Evolutionary conservation across 2,888 invertebrate genomes (phyloP).

Genomic region (Conistra vaccinii): DNA sequence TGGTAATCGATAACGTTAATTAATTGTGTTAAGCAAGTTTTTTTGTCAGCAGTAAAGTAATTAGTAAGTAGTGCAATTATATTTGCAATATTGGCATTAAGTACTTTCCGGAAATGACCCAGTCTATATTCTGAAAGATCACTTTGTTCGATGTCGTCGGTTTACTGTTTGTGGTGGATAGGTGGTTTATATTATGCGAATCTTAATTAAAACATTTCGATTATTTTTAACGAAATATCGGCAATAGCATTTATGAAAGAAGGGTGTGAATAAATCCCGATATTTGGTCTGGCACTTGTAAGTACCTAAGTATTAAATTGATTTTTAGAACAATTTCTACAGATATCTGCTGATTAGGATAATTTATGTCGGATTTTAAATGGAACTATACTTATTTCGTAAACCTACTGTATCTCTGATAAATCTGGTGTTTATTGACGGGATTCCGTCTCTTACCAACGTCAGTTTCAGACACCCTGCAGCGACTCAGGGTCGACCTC

Average conservation of each 20-base stretch:
- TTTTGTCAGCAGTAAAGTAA: constrained; percentile 27
- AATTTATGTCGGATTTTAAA: background rate
- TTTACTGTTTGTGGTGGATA: constrained; percentile 11
- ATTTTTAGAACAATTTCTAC: background rate
- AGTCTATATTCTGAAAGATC: constrained; percentile 14
- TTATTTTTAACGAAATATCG: background rate
- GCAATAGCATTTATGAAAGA: background rate
- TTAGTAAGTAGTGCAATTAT: constrained; percentile 31
- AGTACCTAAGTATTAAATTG: background rate
- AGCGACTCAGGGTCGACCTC: constrained; percentile 65
- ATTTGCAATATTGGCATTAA: constrained; percentile 14
- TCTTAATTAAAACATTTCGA: constrained; percentile 1
- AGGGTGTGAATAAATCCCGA: background rate
- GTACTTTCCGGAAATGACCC: constrained; percentile 33
- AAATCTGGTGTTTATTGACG: background rate
- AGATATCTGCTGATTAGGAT: background rate
- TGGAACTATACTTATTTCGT: background rate
- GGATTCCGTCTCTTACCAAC: constrained; percentile 15
- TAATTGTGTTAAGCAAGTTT: constrained; percentile 36
- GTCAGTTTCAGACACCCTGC: constrained; percentile 53
- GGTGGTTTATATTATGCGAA: background rate
- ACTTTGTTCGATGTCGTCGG: constrained; percentile 1
- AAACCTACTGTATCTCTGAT: background rate
- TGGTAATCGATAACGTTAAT: constrained; percentile 40
- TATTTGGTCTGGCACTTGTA: background rate